These are phyloP conservation scores for Thamnophis sirtalis DNA, from an alignment of 2,113 vertebrate genomes.

Conservation along the genomic window DNA sequence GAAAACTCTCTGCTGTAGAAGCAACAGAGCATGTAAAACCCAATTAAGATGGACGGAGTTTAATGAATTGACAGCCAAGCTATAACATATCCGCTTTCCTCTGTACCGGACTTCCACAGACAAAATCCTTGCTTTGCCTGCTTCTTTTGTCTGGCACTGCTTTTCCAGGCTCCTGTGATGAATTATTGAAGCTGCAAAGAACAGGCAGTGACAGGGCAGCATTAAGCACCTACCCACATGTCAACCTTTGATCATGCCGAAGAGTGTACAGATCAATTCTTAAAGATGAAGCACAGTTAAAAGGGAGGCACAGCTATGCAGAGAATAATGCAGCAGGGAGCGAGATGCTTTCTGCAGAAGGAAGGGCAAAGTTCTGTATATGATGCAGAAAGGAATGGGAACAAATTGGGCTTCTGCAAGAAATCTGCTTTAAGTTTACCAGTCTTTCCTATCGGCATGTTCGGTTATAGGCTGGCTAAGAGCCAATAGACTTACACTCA, in stretches of 20 bases:
- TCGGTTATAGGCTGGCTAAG: background rate
- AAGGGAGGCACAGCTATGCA: conserved; percentile 23
- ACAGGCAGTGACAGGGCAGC: conserved; percentile 39
- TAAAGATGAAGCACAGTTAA: conserved; percentile 32
- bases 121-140: background rate
- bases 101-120: background rate
- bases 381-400: background rate
- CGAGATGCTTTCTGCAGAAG: background rate
- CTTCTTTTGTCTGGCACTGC: background rate
- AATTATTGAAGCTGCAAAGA: conserved; percentile 44
- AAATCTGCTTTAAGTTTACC: background rate
- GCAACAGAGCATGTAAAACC: conserved; percentile 16
- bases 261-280: conserved; percentile 45
- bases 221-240: conserved; percentile 19
- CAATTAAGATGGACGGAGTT: background rate
- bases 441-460: background rate
- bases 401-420: background rate
- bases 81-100: background rate
- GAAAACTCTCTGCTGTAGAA: background rate
- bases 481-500: background rate
- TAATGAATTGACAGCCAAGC: conserved; percentile 15
- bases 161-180: conserved; percentile 34
- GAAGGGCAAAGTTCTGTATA: conserved; percentile 5
- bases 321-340: conserved; percentile 16
- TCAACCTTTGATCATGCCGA: conserved; percentile 49